These are phyloP conservation scores for Parnassius apollo DNA, from an alignment of 2,888 invertebrate genomes.

Conservation along the genomic window DNA sequence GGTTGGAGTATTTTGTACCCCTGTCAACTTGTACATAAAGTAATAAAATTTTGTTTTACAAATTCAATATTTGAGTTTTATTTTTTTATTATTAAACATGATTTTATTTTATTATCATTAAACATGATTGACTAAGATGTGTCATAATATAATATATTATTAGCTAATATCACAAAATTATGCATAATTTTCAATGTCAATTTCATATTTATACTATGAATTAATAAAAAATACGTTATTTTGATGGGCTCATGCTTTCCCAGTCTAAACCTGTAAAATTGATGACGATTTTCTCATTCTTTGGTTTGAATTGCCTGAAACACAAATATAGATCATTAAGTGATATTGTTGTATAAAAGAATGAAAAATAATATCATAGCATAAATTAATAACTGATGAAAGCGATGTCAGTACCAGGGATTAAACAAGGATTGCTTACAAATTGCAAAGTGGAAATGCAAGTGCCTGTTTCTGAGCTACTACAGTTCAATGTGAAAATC, in stretches of 20 bases:
- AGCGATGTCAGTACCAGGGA: too few relatives aligned
- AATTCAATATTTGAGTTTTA: slow-evolving; percentile 55
- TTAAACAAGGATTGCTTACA: too few relatives aligned
- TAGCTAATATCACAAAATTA: slow-evolving; percentile 29
- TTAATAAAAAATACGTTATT: slow-evolving; percentile 29
- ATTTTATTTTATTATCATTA: neutral
- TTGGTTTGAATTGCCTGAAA: slow-evolving; percentile 84
- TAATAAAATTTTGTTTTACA: slow-evolving; percentile 78
- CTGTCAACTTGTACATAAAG: slow-evolving; percentile 74
- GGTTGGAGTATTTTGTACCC: slow-evolving; percentile 65
- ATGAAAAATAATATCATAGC: too few relatives aligned
- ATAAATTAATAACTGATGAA: too few relatives aligned
- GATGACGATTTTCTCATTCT: slow-evolving; percentile 82
- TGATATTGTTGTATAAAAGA: too few relatives aligned
- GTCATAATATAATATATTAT: neutral
- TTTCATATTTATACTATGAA: slow-evolving; percentile 9
- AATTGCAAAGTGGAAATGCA: too few relatives aligned
- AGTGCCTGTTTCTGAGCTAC: too few relatives aligned
- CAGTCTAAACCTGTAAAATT: slow-evolving; percentile 81
- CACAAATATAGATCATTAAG: slow-evolving; percentile 15
- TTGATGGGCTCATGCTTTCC: slow-evolving; percentile 52
- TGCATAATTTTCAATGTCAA: slow-evolving; percentile 18
- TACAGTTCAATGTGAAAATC: too few relatives aligned
- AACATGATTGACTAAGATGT: neutral
- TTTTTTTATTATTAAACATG: slow-evolving; percentile 34